Conservation (phyloP, 1,140 invertebrate species). For the Cyclina sinensis region DNA sequence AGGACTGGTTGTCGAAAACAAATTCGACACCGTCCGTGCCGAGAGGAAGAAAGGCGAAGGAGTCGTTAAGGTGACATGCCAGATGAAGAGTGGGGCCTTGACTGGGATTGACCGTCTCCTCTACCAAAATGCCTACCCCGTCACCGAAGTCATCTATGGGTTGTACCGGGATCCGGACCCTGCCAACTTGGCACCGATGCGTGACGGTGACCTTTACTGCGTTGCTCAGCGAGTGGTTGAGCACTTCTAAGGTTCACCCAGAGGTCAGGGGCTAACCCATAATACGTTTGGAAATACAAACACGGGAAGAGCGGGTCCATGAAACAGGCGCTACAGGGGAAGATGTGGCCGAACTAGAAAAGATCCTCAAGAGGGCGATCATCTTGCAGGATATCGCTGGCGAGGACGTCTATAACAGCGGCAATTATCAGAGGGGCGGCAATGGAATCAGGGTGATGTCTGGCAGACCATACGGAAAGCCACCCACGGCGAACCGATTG, state of each 20-base stretch:
- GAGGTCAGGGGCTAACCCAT: background rate
- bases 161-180: slow-evolving; percentile 35
- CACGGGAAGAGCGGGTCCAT: slow-evolving; percentile 39
- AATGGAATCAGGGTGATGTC: slow-evolving; percentile 42
- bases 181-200: slow-evolving; percentile 47
- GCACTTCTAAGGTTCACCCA: background rate
- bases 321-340: slow-evolving; percentile 12
- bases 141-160: slow-evolving; percentile 59
- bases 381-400: slow-evolving; percentile 39
- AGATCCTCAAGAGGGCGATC: slow-evolving; percentile 33
- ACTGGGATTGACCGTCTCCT: slow-evolving; percentile 25
- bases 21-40: background rate
- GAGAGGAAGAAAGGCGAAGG: background rate
- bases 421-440: slow-evolving; percentile 13
- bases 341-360: slow-evolving; percentile 24
- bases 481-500: slow-evolving; percentile 8
- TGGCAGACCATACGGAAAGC: slow-evolving; percentile 42
- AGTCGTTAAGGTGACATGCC: background rate
- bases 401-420: slow-evolving; percentile 49
- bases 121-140: slow-evolving; percentile 55
- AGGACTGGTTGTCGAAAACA: slow-evolving; percentile 41
- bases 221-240: slow-evolving; percentile 16
- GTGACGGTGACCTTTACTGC: slow-evolving; percentile 44
- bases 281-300: background rate
- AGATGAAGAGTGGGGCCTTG: background rate